Percentiles rank a stretch among this genome's conserved stretches.
These are phyloP conservation scores for Hypanus sabinus DNA, from an alignment of 2,113 vertebrate genomes.

Conservation along the genomic window DNA sequence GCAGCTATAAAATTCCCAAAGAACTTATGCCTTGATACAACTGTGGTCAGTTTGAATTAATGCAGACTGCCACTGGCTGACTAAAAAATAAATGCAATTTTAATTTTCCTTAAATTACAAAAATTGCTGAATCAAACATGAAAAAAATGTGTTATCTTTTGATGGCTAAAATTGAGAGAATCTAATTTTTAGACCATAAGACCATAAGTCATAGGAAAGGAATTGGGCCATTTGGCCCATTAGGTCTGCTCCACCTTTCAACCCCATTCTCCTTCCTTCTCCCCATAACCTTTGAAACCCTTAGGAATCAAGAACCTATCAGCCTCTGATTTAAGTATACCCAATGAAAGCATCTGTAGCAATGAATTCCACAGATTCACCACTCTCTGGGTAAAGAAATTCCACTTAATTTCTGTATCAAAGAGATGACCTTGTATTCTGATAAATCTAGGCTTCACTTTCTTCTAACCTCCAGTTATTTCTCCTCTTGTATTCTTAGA, in stretches of 20 bases:
- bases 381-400: too few species aligned
- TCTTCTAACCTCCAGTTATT: neutral
- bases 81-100: neutral
- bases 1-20: neutral
- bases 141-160: neutral
- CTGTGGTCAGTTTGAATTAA: neutral
- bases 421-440: neutral
- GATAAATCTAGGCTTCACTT: neutral
- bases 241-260: too few species aligned
- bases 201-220: too few species aligned
- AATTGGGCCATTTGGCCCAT: too few species aligned
- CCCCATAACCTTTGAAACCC: too few species aligned
- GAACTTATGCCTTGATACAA: neutral
- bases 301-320: too few species aligned
- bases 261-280: too few species aligned
- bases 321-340: too few species aligned
- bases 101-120: neutral
- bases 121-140: neutral
- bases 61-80: neutral
- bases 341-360: too few species aligned
- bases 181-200: neutral
- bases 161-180: neutral
- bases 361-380: too few species aligned
- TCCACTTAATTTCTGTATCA: too few species aligned
- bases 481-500: neutral